These are phyloP conservation scores for Agrenia bidenticulata DNA, from an alignment of 2,888 invertebrate genomes.

Conservation along the genomic window DNA sequence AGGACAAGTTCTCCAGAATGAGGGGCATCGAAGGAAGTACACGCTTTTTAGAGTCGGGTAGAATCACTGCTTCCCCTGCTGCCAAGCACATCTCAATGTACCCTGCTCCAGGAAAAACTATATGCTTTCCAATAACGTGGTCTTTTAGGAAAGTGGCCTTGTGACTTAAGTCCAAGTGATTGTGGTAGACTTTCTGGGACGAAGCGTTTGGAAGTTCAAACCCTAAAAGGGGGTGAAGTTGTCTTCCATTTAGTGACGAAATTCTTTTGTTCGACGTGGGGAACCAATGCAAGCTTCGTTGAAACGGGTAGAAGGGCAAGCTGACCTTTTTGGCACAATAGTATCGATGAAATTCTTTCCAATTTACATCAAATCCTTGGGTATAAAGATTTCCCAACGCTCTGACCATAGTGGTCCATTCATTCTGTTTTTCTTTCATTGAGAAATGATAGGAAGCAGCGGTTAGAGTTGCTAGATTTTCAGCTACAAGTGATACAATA, in stretches of 20 bases:
- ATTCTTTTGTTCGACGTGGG: background rate
- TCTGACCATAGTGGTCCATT: conserved; percentile 11
- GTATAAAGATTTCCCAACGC: conserved; percentile 26
- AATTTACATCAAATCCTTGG: conserved; percentile 30
- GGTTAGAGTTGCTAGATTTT: background rate
- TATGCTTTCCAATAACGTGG: conserved; percentile 30
- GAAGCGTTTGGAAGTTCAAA: conserved; percentile 30
- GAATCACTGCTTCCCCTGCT: conserved; percentile 29
- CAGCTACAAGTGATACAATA: conserved; percentile 6
- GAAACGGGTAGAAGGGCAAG: conserved; percentile 6
- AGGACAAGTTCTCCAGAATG: conserved; percentile 28
- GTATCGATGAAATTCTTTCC: conserved; percentile 22
- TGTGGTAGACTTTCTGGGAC: conserved; percentile 26
- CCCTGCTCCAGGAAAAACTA: conserved; percentile 39
- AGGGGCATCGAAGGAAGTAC: conserved; percentile 23
- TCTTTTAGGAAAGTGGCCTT: conserved; percentile 29
- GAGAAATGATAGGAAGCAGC: background rate
- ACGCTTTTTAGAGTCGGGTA: conserved; percentile 11
- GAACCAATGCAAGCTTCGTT: background rate
- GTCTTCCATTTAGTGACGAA: background rate
- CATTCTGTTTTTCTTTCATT: background rate
- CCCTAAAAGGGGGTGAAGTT: conserved; percentile 39
- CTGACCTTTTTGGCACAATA: background rate
- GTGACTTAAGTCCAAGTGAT: conserved; percentile 9
- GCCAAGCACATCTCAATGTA: conserved; percentile 35